Evolutionary conservation across 2,797 vertebrate genomes (phyloP), one percentile per base, ranked within the genome.

Genomic region (Pitangus sulphuratus): DNA sequence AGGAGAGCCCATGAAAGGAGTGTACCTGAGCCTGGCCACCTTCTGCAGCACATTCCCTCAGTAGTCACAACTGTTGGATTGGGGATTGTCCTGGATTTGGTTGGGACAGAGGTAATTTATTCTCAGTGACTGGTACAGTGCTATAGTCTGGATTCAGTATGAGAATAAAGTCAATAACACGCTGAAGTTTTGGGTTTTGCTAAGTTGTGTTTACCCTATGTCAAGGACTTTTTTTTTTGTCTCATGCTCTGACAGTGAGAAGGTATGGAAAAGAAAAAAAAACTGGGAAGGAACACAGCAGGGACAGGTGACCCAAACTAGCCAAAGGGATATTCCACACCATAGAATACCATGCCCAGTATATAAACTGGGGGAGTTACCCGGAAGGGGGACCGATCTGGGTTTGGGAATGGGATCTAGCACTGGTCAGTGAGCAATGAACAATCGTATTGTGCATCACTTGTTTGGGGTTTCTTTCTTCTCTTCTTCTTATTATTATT

Each of bases 31-130:
- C 22, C 24, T 44, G 50, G 45, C 11, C 16, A 15, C 47, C 44
- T 68, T 33, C 24, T 72, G 54, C 50, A 71, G 60, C 28, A 3
- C 25, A 8, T 61, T 48, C 31, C n/a, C 17, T 40, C 56, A 30
- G 24, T 30, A 60, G 12, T 33, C 24, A 48, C 20, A 39, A 0
- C 28, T 80, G 18, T 5, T 48, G 50, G 31, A 25, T 0, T 25
- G 6, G 24, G 12, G 24, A 3, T 21, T 26, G 25, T 47, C 30
- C 53, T 53, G 47, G 9, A 35, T n/a, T 54, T 15, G 40, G 6
- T 9, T 4, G 48, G n/a, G n/a, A 57, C 3, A 13, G 50, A 15
- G 18, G 45, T 50, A 44, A 56, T 21, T 64, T 39, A 64, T 62
- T 37, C 44, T 51, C 50, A 57, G 14, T 39, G 14, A 4, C 24